Evolutionary conservation across 2,797 vertebrate genomes (phyloP), one percentile per base, ranked within the genome.

Genomic region (Pangasius macronema): DNA sequence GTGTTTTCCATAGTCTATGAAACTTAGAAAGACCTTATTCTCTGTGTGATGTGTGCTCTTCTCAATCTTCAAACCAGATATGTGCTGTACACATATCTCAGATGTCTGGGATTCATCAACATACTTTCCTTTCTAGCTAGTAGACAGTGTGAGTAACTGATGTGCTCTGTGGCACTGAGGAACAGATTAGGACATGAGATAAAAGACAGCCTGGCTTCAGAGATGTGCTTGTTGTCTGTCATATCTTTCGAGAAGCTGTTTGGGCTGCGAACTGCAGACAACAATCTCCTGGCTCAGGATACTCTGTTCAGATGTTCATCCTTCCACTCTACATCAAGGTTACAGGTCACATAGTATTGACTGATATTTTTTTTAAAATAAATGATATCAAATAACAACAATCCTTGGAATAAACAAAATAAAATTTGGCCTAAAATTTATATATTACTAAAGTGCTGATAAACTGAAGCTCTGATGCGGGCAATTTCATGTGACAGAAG

Each of bases 331-430:
- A 86, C 87, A 81, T 87, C 85, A 89, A 83, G 89, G 90, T 88
- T 91, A 89, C 87, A 57, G 27, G 70, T 79, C 83, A 51, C 70
- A 82, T 81, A 91, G 92, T 92, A 92, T 91, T 81, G 90, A 83
- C 30, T 61, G 3, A 55, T 30, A 86, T 67, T 86, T 79, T 63
- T 84, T 85, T 57, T 1, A 27, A 84, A 42, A 75, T 9, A 39
- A 77, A 68, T 53, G 2, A 83, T 84, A 72, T 57, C 30, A 70
- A 76, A 73, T 30, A 68, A 75, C 55, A 82, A 87, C 83, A 77
- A 51, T 7, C 9, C 77, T 72, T 65, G 80, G 85, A 75, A 61
- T 63, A 57, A 67, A 87, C 18, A 83, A 75, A 85, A 57, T 20
- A 2, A 86, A 33, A 79, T 27, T 88, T 27, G 84, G 14, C 86